Evolutionary conservation across 2,797 vertebrate species (phyloP), one percentile per base, ranked within the genome.

Genomic region (Poeciliopsis presidionis): DNA sequence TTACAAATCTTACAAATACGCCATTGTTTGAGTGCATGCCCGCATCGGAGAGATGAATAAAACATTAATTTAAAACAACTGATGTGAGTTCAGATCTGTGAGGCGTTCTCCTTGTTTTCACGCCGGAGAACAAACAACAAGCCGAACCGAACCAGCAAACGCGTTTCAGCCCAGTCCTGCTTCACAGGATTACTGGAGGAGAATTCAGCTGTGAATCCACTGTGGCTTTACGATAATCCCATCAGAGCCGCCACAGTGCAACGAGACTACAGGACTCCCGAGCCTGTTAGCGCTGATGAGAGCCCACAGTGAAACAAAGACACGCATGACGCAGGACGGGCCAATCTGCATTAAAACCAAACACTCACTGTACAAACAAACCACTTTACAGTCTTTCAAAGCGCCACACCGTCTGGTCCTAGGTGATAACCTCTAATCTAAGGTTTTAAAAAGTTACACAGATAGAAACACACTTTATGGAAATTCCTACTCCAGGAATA

Each of bases 281-380:
- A 95, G 96, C 95, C 95, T 96, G 95, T 95, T 94, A 96, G 94
- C 95, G 96, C 95, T 96, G 96, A 96, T 90, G 95, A 96, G 92
- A 97, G 95, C 95, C 96, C 96, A 90, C 6, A 96, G 95, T 95
- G 91, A 91, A 93, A 94, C 93, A 95, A 94, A 59, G 76, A 70
- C 92, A 93, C 91, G 94, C 93, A 93, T 93, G 91, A 94, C 6
- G 90, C 86, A 82, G 74, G 74, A n/a, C 71, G 74, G 88, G 81
- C 76, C 93, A 87, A 91, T 91, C 90, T 94, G 90, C 85, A 90
- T 86, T 92, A 94, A 71, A 87, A 59, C 8, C 11, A 87, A 72
- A 88, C 53, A 82, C 67, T 71, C 51, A 87, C 46, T 85, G 51
- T 86, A 87, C 78, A 89, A 78, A 61, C 72, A 86, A 85, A 91